Percentiles rank a stretch among this genome's conserved stretches.
Evolutionary conservation across 2,113 vertebrate species (phyloP).

Genomic region (Engraulis encrasicolus): DNA sequence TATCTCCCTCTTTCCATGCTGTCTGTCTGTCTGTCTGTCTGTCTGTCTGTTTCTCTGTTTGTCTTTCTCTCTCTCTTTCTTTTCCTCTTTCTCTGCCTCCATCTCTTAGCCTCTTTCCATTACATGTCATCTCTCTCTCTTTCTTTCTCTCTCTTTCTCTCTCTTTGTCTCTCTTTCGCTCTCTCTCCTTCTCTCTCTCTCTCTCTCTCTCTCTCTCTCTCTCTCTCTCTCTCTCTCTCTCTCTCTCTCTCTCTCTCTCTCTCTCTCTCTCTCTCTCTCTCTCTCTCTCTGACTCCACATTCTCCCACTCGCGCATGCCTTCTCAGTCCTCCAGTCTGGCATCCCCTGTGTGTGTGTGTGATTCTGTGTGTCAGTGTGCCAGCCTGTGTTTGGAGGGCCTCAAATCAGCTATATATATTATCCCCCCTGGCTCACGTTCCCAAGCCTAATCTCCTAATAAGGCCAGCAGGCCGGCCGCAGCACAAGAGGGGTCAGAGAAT

Average conservation of each 20-base stretch:
- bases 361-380: slow-evolving; percentile 49
- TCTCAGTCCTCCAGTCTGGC: not conserved
- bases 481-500: slow-evolving; percentile 25
- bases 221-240: not conserved
- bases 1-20: slow-evolving; percentile 19
- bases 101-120: not conserved
- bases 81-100: not conserved
- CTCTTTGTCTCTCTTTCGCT: not conserved
- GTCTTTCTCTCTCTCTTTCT: not conserved
- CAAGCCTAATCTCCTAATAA: slow-evolving; percentile 67
- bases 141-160: not conserved
- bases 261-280: not conserved
- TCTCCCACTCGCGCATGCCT: too few relatives aligned
- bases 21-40: not conserved
- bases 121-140: too few relatives aligned
- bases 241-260: not conserved
- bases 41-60: not conserved
- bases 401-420: slow-evolving; percentile 68
- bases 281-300: too few relatives aligned
- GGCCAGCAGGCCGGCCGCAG: too few relatives aligned
- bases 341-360: not conserved
- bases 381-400: slow-evolving; percentile 58
- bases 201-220: slow-evolving; percentile 16
- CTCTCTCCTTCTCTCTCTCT: not conserved
- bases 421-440: slow-evolving; percentile 48